Evolutionary conservation across 2,888 invertebrate genomes (phyloP).

Genomic region (Drosophila borealis): DNA sequence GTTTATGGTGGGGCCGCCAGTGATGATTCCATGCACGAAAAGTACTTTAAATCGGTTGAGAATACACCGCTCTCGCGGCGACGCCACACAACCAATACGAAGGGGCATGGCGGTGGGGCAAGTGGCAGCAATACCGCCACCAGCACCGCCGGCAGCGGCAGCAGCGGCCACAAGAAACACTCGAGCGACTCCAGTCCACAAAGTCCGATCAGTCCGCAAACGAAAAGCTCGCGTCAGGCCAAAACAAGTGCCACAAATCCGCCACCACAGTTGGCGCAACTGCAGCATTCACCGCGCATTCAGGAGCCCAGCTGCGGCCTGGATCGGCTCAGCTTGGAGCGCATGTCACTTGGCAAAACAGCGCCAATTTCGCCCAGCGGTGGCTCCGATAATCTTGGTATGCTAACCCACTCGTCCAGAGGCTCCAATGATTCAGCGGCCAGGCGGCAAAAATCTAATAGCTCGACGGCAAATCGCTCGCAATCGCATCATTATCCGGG

Average conservation of each 20-base stretch:
- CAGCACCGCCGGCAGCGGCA: conserved; percentile 75
- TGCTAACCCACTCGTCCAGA: conserved; percentile 81
- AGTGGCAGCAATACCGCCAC: conserved; percentile 72
- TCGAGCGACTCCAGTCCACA: conserved; percentile 88
- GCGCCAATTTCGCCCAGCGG: conserved; percentile 77
- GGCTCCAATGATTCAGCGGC: conserved; percentile 80
- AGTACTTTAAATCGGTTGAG: conserved; percentile 90
- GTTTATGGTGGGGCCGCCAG: conserved; percentile 86
- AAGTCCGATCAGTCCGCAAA: conserved; percentile 87
- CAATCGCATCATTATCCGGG: conserved; percentile 61
- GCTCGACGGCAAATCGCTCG: conserved; percentile 69
- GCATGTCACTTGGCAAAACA: conserved; percentile 69
- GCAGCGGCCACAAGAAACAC: conserved; percentile 82
- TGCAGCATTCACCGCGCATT: conserved; percentile 74
- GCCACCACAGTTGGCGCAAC: conserved; percentile 40
- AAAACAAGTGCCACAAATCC: conserved; percentile 70
- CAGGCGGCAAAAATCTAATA: conserved; percentile 67
- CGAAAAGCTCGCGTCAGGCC: conserved; percentile 70
- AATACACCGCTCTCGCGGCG: conserved; percentile 88
- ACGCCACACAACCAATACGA: conserved; percentile 82
- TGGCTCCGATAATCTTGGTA: conserved; percentile 80
- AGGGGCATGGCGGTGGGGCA: conserved; percentile 62
- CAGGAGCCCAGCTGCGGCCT: conserved; percentile 72
- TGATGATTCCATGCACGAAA: conserved; percentile 93
- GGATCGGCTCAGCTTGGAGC: conserved; percentile 78